Conservation (phyloP, 2,797 vertebrate species). For the Tachyglossus aculeatus region DNA sequence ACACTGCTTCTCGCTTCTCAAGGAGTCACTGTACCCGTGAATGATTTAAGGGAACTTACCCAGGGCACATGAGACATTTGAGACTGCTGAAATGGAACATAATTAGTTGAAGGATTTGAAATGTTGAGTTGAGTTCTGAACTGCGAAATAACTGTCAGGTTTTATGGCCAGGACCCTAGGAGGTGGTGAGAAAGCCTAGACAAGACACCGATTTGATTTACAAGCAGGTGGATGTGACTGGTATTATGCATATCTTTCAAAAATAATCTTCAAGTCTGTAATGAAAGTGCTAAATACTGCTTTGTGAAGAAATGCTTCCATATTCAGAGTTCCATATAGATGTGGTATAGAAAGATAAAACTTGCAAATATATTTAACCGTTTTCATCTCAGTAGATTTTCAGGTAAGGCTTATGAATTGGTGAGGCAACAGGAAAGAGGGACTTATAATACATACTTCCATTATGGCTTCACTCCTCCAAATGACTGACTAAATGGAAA, state of each 20-base stretch:
- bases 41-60: no score
- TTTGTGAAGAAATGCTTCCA: slow-evolving; percentile 10
- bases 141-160: no score
- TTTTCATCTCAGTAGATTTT: slow-evolving; percentile 33
- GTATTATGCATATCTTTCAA: slow-evolving; percentile 27
- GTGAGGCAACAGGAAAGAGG: not conserved
- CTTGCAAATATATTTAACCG: slow-evolving; percentile 3
- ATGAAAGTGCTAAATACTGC: slow-evolving; percentile 27
- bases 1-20: no score
- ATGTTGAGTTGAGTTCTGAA: not conserved
- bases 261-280: slow-evolving; percentile 17
- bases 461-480: not conserved
- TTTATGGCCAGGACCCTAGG: not conserved
- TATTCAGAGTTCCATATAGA: slow-evolving; percentile 26
- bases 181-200: not conserved
- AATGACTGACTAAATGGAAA: slow-evolving; percentile 1
- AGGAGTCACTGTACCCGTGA: no score
- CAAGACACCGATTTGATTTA: not conserved
- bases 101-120: not conserved
- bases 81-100: not conserved
- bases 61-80: not conserved
- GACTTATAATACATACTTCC: not conserved
- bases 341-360: slow-evolving; percentile 27
- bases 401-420: not conserved
- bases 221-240: not conserved